Evolutionary conservation across 2,888 invertebrate species (phyloP).

Genomic region (Merodon equestris): DNA sequence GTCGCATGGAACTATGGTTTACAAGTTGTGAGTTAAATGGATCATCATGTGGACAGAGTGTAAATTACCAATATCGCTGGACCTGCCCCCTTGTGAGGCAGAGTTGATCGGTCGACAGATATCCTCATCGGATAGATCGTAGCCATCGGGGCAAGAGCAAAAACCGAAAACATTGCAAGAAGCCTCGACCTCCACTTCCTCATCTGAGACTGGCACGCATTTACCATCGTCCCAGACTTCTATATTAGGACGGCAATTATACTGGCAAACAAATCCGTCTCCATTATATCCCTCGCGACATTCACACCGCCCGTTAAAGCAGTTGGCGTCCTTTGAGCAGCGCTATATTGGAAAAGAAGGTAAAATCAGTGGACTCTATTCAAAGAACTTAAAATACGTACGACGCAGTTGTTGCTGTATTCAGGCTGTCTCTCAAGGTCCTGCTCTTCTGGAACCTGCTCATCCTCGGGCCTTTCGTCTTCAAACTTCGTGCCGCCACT

Average conservation of each 20-base stretch:
- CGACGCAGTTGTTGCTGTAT: slow-evolving; percentile 49
- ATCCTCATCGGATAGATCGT: slow-evolving; percentile 79
- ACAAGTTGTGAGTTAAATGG: not conserved
- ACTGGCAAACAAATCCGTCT: slow-evolving; percentile 81
- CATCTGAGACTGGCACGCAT: slow-evolving; percentile 71
- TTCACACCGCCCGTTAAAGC: slow-evolving; percentile 86
- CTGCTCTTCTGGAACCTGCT: slow-evolving; percentile 9
- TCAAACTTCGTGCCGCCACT: too few species aligned
- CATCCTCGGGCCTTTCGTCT: not conserved
- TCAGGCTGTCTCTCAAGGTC: slow-evolving; percentile 31
- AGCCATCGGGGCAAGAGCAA: slow-evolving; percentile 80
- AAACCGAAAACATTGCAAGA: slow-evolving; percentile 76
- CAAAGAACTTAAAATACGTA: slow-evolving; percentile 22
- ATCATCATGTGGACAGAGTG: too few species aligned
- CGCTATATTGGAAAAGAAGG: slow-evolving; percentile 67
- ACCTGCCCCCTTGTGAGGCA: slow-evolving; percentile 6
- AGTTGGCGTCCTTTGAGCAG: slow-evolving; percentile 86
- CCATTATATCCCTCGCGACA: slow-evolving; percentile 86
- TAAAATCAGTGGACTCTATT: not conserved
- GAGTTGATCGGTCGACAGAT: slow-evolving; percentile 71
- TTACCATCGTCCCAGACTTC: slow-evolving; percentile 75
- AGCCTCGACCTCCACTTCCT: slow-evolving; percentile 74
- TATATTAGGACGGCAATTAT: slow-evolving; percentile 73
- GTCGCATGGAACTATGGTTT: slow-evolving; percentile 84
- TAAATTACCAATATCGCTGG: slow-evolving; percentile 15